A percentile compares a stretch with the other conserved stretches of the same genome.
Conservation (phyloP, 2,888 invertebrate genomes). For the Callyntrura guangdongensis region DNA sequence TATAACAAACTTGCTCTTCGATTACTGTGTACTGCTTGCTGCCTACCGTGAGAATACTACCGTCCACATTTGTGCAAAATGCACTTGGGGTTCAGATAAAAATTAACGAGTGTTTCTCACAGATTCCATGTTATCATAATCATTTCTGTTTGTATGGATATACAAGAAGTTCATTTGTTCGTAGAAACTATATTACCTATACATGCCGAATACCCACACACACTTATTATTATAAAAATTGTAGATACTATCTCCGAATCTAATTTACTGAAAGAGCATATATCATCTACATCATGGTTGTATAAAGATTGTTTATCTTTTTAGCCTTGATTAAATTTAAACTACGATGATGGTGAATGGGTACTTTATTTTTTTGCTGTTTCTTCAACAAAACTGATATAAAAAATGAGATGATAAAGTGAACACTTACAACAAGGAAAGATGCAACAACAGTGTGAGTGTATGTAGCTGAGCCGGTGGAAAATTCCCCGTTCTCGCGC, state of each 20-base stretch:
- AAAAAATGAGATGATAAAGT: background rate
- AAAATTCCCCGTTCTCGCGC: background rate
- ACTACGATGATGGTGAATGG: no score
- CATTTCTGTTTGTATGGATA: background rate
- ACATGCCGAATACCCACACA: background rate
- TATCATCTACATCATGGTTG: background rate
- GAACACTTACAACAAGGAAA: constrained; percentile 14
- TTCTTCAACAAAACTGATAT: constrained; percentile 25
- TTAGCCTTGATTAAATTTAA: constrained; percentile 44
- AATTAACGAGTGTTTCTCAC: constrained; percentile 69
- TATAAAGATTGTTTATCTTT: constrained; percentile 4
- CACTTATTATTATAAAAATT: no score
- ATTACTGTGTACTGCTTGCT: background rate
- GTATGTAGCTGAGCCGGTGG: background rate
- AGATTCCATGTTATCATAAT: constrained; percentile 22
- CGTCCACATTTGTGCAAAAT: constrained; percentile 2
- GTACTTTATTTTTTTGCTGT: background rate
- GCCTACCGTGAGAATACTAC: constrained; percentile 56
- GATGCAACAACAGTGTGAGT: constrained; percentile 4
- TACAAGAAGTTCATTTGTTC: constrained; percentile 29
- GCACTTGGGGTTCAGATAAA: constrained; percentile 47
- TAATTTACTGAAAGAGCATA: background rate
- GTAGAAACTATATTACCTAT: background rate
- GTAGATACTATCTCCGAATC: background rate
- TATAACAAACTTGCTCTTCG: constrained; percentile 37